These are phyloP conservation scores for Enteromius unitaeniatus DNA, from an alignment of 2,797 vertebrate genomes.

Conservation along the genomic window DNA sequence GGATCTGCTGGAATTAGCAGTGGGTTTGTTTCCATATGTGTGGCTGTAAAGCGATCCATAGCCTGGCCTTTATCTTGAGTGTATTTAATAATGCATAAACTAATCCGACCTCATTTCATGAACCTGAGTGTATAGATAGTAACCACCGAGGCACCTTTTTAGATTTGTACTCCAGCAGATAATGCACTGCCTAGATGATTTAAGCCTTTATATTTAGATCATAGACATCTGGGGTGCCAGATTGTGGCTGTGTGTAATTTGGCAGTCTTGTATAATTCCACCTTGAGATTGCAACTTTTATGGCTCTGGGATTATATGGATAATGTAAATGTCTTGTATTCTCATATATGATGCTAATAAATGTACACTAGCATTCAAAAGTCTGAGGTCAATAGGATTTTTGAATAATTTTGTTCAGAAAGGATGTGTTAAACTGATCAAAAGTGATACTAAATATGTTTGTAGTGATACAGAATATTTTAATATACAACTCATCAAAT, in stretches of 20 bases:
- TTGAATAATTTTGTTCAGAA: not conserved
- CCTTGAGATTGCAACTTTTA: not conserved
- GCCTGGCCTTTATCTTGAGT: slow-evolving; percentile 21
- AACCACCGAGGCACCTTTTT: slow-evolving; percentile 10
- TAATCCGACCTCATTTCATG: slow-evolving; percentile 26
- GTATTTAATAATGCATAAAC: slow-evolving; percentile 34
- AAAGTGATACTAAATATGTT: not conserved
- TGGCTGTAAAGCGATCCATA: slow-evolving; percentile 36
- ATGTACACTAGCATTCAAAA: not conserved
- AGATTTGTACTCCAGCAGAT: not conserved
- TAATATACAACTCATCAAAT: too few relatives aligned
- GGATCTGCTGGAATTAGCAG: slow-evolving; percentile 32
- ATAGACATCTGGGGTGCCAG: not conserved
- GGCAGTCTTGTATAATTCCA: not conserved
- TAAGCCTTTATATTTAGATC: slow-evolving; percentile 22
- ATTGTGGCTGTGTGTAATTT: not conserved
- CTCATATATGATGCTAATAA: not conserved
- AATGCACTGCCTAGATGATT: slow-evolving; percentile 5
- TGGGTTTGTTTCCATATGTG: slow-evolving; percentile 16
- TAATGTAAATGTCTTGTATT: not conserved
- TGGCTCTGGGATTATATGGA: not conserved
- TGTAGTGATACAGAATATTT: not conserved
- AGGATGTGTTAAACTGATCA: not conserved
- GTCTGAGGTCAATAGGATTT: not conserved
- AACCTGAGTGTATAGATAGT: slow-evolving; percentile 39